A percentile compares a stretch with the other conserved stretches of the same genome.
These are phyloP conservation scores for Zapornia atra DNA, from an alignment of 2,113 vertebrate genomes.

Conservation along the genomic window DNA sequence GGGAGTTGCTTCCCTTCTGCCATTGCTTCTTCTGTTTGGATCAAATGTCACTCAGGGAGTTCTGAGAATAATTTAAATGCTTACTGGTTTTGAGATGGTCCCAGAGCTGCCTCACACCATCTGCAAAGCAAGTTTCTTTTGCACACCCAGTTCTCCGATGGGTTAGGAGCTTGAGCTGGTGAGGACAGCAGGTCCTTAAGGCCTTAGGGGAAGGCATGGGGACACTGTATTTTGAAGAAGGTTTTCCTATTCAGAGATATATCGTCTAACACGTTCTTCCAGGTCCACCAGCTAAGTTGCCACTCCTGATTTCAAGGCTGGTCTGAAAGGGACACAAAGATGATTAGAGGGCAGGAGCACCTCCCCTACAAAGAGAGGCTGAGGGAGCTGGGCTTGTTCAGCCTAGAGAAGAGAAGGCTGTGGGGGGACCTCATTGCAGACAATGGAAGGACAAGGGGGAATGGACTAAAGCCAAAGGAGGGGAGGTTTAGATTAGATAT, in stretches of 20 bases:
- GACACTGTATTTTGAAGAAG: neutral
- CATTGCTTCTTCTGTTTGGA: neutral
- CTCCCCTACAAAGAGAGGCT: too few relatives aligned
- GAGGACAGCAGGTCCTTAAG: neutral
- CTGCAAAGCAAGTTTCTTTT: neutral
- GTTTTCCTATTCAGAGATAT: neutral
- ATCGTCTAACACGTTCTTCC: neutral
- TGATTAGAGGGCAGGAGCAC: too few relatives aligned
- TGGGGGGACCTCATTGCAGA: too few relatives aligned
- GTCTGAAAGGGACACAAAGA: neutral
- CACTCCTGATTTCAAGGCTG: neutral
- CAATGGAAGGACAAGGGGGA: too few relatives aligned
- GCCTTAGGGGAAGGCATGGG: neutral
- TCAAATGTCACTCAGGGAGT: neutral
- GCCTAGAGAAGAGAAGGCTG: too few relatives aligned
- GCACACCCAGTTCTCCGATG: fast-evolving
- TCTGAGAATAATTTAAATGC: neutral
- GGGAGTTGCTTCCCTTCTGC: neutral
- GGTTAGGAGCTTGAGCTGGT: neutral
- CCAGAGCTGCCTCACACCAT: neutral
- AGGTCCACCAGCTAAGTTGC: neutral
- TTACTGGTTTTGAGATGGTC: neutral
- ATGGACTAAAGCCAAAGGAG: too few relatives aligned
- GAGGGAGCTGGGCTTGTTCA: too few relatives aligned
- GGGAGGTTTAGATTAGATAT: too few relatives aligned